Base-by-base conservation (phyloP, 2,888 invertebrate species). In the Siphlonurus alternatus region DNA sequence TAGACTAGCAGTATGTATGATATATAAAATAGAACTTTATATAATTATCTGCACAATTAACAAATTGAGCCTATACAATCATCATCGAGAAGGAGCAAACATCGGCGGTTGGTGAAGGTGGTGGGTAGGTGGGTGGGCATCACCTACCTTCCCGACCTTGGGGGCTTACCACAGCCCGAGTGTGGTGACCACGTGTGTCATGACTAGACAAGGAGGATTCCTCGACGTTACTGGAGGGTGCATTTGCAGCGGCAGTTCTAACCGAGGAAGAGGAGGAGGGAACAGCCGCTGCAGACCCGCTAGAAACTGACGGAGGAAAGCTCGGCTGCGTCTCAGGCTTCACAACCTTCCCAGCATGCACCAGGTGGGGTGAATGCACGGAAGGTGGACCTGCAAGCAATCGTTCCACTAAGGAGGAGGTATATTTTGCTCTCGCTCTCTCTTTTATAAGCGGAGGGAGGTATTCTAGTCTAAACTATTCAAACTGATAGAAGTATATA, bases 321-420 rank as follows among this genome's bases (percentile, higher is more conserved):
- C 65, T 65, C 62, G 65, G 62, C 62, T 38, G 38, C 53, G 67
- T 63, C 62, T 64, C 65, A 63, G 67, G 61, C 67, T 65, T 67
- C 65, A 62, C 64, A 65, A 67, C 66, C 67, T 67, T 66, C 66
- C 70, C 70, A 66, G 71, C 70, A 68, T 73, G 72, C 68, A 74
- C 71, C 69, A 75, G 69, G 69, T 74, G 73, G 64, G 74, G 73
- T 63, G 74, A 74, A 69, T 73, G 73, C 70, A 74, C 70, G 65
- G 72, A 71, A 64, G 72, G 71, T 53, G 67, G 67, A 67, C 68
- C 69, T 69, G 67, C 63, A 67, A 67, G 65, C 65, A 67, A 66
- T 64, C 64, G 65, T 65, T 63, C 56, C 64, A 66, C 66, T 67
- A 66, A 65, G 64, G 65, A 63, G 25, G 38, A 38, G 38, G 38